A percentile compares a stretch with the other conserved stretches of the same genome.
These are phyloP conservation scores for Rhinoderma darwinii DNA, from an alignment of 2,113 vertebrate species.

Conservation along the genomic window DNA sequence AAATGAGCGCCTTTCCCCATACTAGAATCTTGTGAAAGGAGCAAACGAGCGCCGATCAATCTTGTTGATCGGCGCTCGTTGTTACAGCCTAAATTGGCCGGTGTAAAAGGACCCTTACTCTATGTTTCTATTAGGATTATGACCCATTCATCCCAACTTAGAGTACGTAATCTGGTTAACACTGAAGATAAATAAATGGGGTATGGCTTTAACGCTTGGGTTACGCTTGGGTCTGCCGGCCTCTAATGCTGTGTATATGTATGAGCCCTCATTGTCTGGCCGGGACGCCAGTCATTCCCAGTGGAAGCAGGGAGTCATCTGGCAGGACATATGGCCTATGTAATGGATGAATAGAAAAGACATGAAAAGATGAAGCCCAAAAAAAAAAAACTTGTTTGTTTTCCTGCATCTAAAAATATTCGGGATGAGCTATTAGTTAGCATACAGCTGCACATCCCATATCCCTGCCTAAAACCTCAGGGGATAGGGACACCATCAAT, in stretches of 20 bases:
- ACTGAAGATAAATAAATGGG: not conserved
- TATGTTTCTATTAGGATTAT: too few species aligned
- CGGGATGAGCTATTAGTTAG: not conserved
- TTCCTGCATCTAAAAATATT: slow-evolving; percentile 29
- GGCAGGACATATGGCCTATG: slow-evolving; percentile 28
- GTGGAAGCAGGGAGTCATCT: slow-evolving; percentile 34
- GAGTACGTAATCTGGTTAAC: too few species aligned
- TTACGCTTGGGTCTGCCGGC: not conserved
- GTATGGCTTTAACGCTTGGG: not conserved
- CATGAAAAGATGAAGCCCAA: slow-evolving; percentile 13
- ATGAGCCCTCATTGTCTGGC: slow-evolving; percentile 5
- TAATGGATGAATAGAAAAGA: slow-evolving; percentile 4
- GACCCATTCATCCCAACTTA: too few species aligned
- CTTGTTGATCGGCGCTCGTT: too few species aligned
- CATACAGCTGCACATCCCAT: slow-evolving; percentile 1
- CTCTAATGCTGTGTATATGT: not conserved
- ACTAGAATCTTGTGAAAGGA: too few species aligned
- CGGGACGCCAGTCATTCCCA: not conserved
- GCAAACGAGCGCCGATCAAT: too few species aligned
- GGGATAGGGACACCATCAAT: not conserved
- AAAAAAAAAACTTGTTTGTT: slow-evolving; percentile 3
- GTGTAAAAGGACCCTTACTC: too few species aligned
- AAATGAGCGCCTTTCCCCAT: too few species aligned
- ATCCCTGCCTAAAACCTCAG: not conserved
- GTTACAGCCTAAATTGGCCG: too few species aligned